Conservation (phyloP, 2,113 vertebrate species). For the Ptyas mucosa region DNA sequence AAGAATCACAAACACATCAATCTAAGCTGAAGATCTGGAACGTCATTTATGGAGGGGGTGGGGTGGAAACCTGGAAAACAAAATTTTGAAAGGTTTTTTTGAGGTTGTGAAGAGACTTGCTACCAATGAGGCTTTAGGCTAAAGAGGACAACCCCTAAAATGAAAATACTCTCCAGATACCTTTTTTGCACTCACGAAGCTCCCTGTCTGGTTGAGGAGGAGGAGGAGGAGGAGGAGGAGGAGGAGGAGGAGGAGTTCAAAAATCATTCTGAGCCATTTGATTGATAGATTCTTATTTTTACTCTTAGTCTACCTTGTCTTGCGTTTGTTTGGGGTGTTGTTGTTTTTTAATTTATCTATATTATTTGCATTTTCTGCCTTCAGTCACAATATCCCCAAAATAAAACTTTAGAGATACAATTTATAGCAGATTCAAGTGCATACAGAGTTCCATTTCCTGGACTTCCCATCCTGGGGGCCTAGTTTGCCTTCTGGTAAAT, state of each 20-base stretch:
- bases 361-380: background rate
- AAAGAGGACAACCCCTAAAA: background rate
- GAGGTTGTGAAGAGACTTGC: background rate
- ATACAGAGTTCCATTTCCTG: background rate
- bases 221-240: background rate
- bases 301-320: background rate
- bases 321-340: background rate
- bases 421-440: background rate
- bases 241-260: background rate
- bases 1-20: background rate
- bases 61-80: background rate
- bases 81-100: background rate
- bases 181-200: background rate
- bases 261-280: background rate
- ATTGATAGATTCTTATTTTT: background rate
- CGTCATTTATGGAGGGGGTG: background rate
- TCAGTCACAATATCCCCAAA: background rate
- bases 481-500: background rate
- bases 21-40: background rate
- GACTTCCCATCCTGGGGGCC: background rate
- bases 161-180: background rate
- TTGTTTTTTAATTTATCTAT: background rate
- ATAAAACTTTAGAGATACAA: background rate
- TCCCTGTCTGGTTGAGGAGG: background rate
- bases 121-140: background rate